Conservation (phyloP, 2,797 vertebrate species). For the Darevskia nairensis region DNA sequence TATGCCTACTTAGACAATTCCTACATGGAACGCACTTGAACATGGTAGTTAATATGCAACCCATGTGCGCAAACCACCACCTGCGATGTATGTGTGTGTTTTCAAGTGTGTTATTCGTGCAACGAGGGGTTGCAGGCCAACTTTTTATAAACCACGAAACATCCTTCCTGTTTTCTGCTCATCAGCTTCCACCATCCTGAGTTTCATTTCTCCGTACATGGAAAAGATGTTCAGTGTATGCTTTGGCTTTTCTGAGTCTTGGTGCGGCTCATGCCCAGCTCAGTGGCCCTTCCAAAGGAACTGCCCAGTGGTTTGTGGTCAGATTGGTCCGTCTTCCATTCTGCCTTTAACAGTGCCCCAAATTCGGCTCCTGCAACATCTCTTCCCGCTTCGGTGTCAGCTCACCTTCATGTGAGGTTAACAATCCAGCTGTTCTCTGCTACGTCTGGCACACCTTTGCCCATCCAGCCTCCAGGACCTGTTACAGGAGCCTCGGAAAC, state of each 20-base stretch:
- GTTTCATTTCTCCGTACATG: background rate
- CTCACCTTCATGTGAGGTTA: background rate
- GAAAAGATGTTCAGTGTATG: background rate
- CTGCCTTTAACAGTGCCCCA: background rate
- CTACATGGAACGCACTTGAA: background rate
- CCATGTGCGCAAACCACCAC: background rate
- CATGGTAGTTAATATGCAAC: background rate
- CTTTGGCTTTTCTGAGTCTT: background rate
- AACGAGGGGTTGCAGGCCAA: background rate
- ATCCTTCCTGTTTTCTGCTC: background rate
- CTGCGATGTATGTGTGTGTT: background rate
- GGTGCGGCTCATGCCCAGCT: background rate
- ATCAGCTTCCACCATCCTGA: background rate
- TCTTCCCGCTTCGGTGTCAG: too few species aligned
- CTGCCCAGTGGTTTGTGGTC: background rate
- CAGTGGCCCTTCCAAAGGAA: background rate
- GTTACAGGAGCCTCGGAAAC: background rate
- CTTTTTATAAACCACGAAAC: background rate
- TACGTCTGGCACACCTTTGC: constrained; percentile 34
- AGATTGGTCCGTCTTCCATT: background rate
- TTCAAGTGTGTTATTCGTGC: background rate
- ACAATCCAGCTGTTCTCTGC: background rate
- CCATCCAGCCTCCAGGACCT: background rate
- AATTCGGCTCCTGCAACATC: too few species aligned
- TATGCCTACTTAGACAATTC: background rate